phyloP scores from a whole-genome alignment of 2,797 vertebrate genomes.

The Diglossa cyanea region DNA sequence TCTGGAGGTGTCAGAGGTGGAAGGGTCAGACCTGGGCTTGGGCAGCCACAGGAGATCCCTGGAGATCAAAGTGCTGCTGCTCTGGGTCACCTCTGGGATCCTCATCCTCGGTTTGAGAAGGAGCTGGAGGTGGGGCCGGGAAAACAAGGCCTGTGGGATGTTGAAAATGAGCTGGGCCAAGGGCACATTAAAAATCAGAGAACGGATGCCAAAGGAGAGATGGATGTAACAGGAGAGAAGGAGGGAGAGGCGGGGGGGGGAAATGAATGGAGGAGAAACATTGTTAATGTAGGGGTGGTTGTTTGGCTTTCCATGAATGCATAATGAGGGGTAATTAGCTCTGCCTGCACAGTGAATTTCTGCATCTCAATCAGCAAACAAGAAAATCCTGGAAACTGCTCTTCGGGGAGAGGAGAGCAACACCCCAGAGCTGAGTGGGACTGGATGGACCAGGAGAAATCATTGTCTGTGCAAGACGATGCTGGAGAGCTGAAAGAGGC shows the following conservation, averaged over 20 bases:
- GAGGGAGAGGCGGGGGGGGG: accelerated
- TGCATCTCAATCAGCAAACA: background rate
- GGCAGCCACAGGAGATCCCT: background rate
- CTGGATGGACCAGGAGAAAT: background rate
- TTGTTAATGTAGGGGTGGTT: background rate
- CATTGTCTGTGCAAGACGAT: background rate
- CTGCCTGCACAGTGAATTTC: background rate
- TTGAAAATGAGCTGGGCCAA: background rate
- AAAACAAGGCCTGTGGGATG: background rate
- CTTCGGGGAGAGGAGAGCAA: background rate
- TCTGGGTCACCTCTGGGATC: slow-evolving; percentile 25
- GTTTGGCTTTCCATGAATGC: background rate
- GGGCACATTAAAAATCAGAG: background rate
- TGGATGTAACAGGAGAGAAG: background rate
- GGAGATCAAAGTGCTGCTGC: background rate
- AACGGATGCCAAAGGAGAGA: background rate
- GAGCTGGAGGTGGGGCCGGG: background rate
- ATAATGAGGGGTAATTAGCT: background rate
- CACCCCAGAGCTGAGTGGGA: background rate
- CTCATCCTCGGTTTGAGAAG: background rate
- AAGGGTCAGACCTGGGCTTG: background rate
- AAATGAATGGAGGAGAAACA: background rate
- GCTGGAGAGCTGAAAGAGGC: background rate
- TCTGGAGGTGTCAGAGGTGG: background rate
- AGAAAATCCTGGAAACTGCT: background rate